Conservation (phyloP, 2,113 vertebrate species). For the Halcyon malimbica region DNA sequence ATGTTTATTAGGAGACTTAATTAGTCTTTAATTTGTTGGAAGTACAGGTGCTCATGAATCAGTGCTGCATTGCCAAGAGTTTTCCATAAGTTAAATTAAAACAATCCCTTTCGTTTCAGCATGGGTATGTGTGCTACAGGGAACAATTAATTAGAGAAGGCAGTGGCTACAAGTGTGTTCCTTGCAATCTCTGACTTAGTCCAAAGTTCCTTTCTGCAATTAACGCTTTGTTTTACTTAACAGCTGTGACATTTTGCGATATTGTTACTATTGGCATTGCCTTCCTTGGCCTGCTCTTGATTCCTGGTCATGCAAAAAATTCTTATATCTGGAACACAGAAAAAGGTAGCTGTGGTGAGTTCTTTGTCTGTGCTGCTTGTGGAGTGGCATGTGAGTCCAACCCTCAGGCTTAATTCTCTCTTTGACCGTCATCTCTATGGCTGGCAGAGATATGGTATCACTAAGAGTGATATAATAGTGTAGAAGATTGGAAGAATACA, state of each 20-base stretch:
- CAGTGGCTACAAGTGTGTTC: not conserved
- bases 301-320: not conserved
- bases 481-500: not conserved
- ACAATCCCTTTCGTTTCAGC: not conserved
- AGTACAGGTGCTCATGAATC: not conserved
- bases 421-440: not conserved
- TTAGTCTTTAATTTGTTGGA: not conserved
- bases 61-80: not conserved
- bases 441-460: not conserved
- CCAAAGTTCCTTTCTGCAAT: not conserved
- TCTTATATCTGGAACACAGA: not conserved
- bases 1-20: not conserved
- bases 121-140: not conserved
- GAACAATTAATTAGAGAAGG: not conserved
- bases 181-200: not conserved
- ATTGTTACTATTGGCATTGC: accelerated
- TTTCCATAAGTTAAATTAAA: not conserved
- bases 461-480: not conserved
- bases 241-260: not conserved
- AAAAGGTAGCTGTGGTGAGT: not conserved
- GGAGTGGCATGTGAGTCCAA: not conserved
- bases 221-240: not conserved
- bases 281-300: not conserved
- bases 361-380: not conserved
- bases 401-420: not conserved